Evolutionary conservation across 2,113 vertebrate genomes (phyloP).

Genomic region (Gopherus flavomarginatus): DNA sequence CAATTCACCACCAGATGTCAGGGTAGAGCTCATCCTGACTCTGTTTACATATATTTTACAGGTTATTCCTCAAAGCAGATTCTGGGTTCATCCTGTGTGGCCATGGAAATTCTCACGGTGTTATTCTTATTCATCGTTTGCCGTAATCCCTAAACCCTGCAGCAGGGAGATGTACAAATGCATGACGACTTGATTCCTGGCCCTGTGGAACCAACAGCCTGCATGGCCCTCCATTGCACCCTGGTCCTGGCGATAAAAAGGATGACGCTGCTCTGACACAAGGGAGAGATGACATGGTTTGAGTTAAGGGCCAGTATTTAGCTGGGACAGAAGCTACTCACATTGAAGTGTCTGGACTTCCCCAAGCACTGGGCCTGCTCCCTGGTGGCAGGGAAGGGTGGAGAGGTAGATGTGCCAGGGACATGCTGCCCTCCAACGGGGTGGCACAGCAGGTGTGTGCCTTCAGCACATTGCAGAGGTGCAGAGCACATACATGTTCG

Average conservation of each 20-base stretch:
- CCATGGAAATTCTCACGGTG: not conserved
- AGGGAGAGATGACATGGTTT: not conserved
- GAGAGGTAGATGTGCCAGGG: not conserved
- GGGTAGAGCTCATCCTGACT: too few relatives aligned
- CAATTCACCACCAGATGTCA: too few relatives aligned
- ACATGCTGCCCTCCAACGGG: not conserved
- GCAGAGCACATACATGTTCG: not conserved
- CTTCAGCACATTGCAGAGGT: not conserved
- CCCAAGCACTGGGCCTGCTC: too few relatives aligned
- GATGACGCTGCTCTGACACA: fast-evolving
- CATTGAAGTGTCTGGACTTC: too few relatives aligned
- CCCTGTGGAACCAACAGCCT: not conserved
- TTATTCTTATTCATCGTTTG: not conserved
- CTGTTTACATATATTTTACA: not conserved
- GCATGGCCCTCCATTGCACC: not conserved
- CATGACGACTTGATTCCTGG: not conserved
- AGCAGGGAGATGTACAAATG: not conserved
- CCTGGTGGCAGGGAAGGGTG: not conserved
- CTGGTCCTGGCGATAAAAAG: not conserved
- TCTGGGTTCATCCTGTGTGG: not conserved
- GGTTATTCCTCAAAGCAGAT: not conserved
- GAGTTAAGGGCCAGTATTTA: not conserved
- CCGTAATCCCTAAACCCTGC: not conserved
- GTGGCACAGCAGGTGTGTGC: not conserved
- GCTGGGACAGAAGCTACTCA: not conserved